Percentiles rank a stretch among this genome's conserved stretches.
phyloP scores from a whole-genome alignment of 2,888 invertebrate species.

The Tetropium fuscum region DNA sequence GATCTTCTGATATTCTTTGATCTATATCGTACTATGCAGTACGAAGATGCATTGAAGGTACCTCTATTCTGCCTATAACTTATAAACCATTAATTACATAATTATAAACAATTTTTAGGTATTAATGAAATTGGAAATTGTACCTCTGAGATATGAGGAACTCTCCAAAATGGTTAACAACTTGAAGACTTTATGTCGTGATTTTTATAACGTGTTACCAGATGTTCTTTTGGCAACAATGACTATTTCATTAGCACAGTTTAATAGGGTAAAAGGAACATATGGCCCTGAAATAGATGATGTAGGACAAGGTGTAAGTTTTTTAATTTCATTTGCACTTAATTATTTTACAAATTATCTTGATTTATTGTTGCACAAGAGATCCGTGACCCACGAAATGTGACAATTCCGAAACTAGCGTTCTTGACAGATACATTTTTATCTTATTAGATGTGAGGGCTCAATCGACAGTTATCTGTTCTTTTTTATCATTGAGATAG shows the following conservation, averaged over 20 bases:
- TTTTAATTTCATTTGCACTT: background rate
- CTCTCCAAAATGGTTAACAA: slow-evolving; percentile 81
- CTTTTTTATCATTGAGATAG: too few relatives aligned
- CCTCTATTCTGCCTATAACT: background rate
- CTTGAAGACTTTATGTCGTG: slow-evolving; percentile 72
- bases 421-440: too few relatives aligned
- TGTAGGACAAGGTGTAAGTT: slow-evolving; percentile 46
- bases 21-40: slow-evolving; percentile 84
- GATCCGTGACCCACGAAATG: too few relatives aligned
- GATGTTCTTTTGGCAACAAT: slow-evolving; percentile 88
- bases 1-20: slow-evolving; percentile 92
- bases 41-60: slow-evolving; percentile 85
- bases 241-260: slow-evolving; percentile 69
- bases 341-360: slow-evolving; percentile 16
- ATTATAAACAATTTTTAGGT: slow-evolving; percentile 70
- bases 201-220: slow-evolving; percentile 85
- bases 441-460: too few relatives aligned
- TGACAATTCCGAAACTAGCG: too few relatives aligned
- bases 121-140: slow-evolving; percentile 77
- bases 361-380: too few relatives aligned
- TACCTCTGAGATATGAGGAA: slow-evolving; percentile 81
- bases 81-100: background rate
- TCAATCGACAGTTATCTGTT: too few relatives aligned
- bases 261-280: slow-evolving; percentile 65
- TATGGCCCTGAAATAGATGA: slow-evolving; percentile 57